These are phyloP conservation scores for Leptinotarsa juncta DNA, from an alignment of 2,888 invertebrate species.

Conservation along the genomic window DNA sequence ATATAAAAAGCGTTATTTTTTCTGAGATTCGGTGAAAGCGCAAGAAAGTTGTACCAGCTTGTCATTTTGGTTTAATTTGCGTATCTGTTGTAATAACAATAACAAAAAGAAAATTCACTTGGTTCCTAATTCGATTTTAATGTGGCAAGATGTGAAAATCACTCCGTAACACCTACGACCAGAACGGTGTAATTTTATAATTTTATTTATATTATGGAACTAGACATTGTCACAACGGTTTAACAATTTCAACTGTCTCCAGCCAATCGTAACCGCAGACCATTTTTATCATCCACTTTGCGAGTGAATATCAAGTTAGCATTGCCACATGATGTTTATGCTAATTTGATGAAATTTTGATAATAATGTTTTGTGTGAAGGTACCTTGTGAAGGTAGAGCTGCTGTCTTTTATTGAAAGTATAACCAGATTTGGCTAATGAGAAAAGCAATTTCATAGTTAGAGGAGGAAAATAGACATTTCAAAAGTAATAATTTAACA, in stretches of 20 bases:
- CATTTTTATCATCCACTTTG: conserved; percentile 29
- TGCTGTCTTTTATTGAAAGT: too few species aligned
- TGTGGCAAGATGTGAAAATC: conserved; percentile 64
- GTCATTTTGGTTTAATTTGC: conserved; percentile 54
- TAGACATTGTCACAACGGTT: conserved; percentile 57
- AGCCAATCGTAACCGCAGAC: conserved; percentile 51
- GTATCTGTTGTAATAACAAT: conserved; percentile 56
- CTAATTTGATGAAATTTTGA: conserved; percentile 16
- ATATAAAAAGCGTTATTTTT: neutral
- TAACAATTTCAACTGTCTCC: conserved; percentile 56
- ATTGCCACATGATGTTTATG: neutral
- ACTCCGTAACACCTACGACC: conserved; percentile 65
- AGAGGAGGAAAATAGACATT: too few species aligned
- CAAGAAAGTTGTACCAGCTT: neutral
- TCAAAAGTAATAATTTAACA: too few species aligned
- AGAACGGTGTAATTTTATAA: conserved; percentile 66
- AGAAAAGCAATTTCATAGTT: too few species aligned
- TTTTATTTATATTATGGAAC: conserved; percentile 60
- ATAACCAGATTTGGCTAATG: too few species aligned
- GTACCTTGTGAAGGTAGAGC: too few species aligned
- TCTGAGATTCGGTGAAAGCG: conserved; percentile 3
- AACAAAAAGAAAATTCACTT: conserved; percentile 51
- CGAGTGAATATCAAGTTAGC: neutral
- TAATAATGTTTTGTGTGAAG: neutral
- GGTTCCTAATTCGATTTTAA: conserved; percentile 65